Evolutionary conservation across 1,140 invertebrate genomes (phyloP), one percentile per base, ranked within the genome.

Genomic region (Arion vulgaris): DNA sequence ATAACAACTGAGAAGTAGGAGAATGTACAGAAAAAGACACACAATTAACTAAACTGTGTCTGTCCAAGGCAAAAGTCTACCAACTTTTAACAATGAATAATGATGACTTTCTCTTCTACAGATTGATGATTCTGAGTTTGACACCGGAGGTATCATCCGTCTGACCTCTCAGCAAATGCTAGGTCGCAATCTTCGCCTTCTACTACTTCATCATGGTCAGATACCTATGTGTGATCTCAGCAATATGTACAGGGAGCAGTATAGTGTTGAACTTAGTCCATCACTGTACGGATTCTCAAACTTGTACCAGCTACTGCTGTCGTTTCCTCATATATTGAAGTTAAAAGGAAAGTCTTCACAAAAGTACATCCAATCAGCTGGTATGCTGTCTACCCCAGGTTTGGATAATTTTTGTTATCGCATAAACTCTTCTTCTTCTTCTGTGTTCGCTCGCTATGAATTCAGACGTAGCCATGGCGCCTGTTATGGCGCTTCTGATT

Each of bases 101-200:
- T n/a, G n/a, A n/a, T n/a, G n/a, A n/a, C 45, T 15, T 45, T 45
- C 41, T 45, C 15, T 57, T 57, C 9, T 68, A 0, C 81, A 85
- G 84, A 78, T 85, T 76, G 72, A 82, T 2, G 77, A 81, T 0
- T 73, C 71, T 23, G 83, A 82, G 5, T 87, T 85, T 84, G 89
- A 88, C 68, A 86, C 88, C 23, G 89, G 88, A 23, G 89, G 85
- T 2, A 81, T 90, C 26, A 92, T 95, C 28, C 92, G 94, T 84
- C 89, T 95, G 28, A 93, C 92, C 5, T 92, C 93, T 4, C 87
- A 95, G 34, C 93, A 95, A 86, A 88, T 92, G 53, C 94, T 95
- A 79, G 94, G 94, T 0, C 92, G 94, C 72, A 93, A 95, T 85
- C 88, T 95, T 17, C 93, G 94, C 84, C 89, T 92, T 28, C 89